Evolutionary conservation across 2,888 invertebrate species (phyloP).

Genomic region (Subacronicta megacephala): DNA sequence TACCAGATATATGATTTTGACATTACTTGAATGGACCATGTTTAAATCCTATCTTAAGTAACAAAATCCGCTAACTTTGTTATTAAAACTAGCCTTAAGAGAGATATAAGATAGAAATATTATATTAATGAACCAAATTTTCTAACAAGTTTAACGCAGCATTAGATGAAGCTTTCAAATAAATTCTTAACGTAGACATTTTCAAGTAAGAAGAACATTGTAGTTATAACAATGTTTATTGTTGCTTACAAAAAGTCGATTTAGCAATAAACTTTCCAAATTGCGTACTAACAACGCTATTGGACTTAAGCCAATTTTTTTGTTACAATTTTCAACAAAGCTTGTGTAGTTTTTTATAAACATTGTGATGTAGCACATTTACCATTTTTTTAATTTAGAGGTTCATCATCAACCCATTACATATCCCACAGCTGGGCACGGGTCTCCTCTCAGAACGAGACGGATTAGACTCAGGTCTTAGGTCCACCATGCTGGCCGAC

Average conservation of each 20-base stretch:
- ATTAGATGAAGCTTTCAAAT: constrained; percentile 1
- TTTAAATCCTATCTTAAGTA: too few species aligned
- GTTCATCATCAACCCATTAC: background rate
- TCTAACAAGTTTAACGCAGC: background rate
- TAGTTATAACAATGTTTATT: constrained; percentile 24
- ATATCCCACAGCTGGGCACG: too few species aligned
- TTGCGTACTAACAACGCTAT: constrained; percentile 36
- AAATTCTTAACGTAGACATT: constrained; percentile 1
- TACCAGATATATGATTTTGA: too few species aligned
- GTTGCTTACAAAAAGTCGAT: constrained; percentile 43
- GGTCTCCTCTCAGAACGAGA: too few species aligned
- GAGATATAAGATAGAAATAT: background rate
- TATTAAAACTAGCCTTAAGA: too few species aligned
- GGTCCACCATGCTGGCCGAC: too few species aligned
- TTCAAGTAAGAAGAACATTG: constrained; percentile 5
- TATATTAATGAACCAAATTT: background rate
- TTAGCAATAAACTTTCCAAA: constrained; percentile 45
- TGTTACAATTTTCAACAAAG: constrained; percentile 33
- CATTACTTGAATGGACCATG: too few species aligned
- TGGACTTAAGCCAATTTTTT: constrained; percentile 45
- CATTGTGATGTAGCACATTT: constrained; percentile 19
- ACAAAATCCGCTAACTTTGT: too few species aligned
- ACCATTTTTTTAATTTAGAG: background rate
- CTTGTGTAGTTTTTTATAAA: constrained; percentile 27
- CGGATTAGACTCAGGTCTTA: too few species aligned